Evolutionary conservation across 2,888 invertebrate species (phyloP), one percentile per base, ranked within the genome.

Genomic region (Ditula angustiorana): DNA sequence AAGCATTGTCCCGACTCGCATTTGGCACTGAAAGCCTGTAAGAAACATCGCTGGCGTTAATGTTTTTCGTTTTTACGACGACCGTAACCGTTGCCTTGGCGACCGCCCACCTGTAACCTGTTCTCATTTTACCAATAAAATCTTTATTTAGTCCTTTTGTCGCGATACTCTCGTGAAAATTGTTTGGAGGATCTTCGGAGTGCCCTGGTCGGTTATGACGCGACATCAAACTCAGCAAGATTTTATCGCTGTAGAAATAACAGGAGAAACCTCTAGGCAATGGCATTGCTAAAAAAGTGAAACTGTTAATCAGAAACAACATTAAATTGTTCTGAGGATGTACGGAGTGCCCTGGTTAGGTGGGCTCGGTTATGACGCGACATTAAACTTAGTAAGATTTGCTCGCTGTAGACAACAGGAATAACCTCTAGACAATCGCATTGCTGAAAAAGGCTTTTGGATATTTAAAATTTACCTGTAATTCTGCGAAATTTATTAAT

Each of bases 61-160:
- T 85, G 80, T 75, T 77, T 79, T 77, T 76, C 72, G 67, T 67
- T 74, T 74, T 85, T 86, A 80, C 78, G 83, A 74, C 73, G 81
- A 71, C 78, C 76, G 79, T 81, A 77, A 72, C 72, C 68, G 82
- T 86, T 78, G 70, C 77, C 71, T 82, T 83, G 71, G 74, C 64
- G 71, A 84, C 83, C 62, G 52, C 67, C 69, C 67, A 71, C 69
- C 65, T 67, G 68, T 67, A 67, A 50, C 65, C 67, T 58, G 47
- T 58, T 35, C 58, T 64, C 64, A 59, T 59, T 64, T 64, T 59
- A 53, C 59, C 64, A 59, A 59, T 59, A 64, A 64, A 64, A 59
- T 21, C 37, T 64, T 64, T 64, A 64, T 64, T 59, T 59, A 37
- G 64, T 59, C 52, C 53, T 37, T 64, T 64, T 53, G 63, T 53